Evolutionary conservation across 2,888 invertebrate species (phyloP), one percentile per base, ranked within the genome.

Genomic region (Limnephilus lunatus): DNA sequence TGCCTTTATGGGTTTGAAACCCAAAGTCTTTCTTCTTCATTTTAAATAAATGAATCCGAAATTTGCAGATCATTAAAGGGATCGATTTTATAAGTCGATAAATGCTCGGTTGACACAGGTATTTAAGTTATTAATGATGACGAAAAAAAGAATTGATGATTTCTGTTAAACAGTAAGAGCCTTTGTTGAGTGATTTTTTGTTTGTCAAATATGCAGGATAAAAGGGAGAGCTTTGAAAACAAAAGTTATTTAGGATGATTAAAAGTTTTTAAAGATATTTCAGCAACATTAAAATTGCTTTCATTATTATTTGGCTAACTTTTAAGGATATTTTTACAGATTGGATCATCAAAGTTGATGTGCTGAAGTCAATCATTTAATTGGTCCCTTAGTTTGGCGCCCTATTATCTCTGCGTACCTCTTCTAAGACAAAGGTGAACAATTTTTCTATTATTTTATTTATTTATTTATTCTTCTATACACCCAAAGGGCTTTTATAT

Each of bases 61-160:
- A 53, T 83, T 83, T 53, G 83, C 90, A 48, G 82, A 83, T 90
- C 90, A 90, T 90, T 90, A 39, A 90, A 83, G 31, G 81, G 83
- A 90, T 81, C 81, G 89, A 81, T 89, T 44, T 30, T 39, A n/a
- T 19, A 11, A 68, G 53, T 3, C 7, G 81, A 89, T 35, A 81
- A 39, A 81, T 81, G 35, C 81, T 35, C 89, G n/a, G 39, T 68
- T 39, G 89, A 89, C 89, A 81, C 81, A 81, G 81, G 89, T 89
- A 89, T 89, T 89, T 81, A 89, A 31, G 89, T 44, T 81, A 89
- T 89, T 81, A 89, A 81, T 89, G 81, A 39, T 44, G 81, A 89
- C 81, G 39, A 81, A n/a, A 89, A 81, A 81, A 81, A 32, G 19
- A 32, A 81, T 81, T n/a, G 89, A n/a, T 80, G 81, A 30, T 81